Conservation (phyloP, 64 coral and sea anemone genomes). For the Actinia equina region DNA sequence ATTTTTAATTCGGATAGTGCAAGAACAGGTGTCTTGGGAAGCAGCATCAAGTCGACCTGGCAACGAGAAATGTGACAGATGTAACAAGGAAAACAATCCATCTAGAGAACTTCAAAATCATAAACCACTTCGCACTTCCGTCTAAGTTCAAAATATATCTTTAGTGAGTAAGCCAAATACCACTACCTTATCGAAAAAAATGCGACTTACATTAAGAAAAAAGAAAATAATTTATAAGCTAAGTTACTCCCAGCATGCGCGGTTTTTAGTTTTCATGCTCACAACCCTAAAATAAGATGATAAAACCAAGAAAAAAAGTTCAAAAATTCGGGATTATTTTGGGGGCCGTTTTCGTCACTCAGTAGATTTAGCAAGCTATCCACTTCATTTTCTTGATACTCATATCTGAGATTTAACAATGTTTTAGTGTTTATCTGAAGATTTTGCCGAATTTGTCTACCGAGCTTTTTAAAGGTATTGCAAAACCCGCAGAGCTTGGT, state of each 20-base stretch:
- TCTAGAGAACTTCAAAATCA: not conserved
- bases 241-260: not conserved
- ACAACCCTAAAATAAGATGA: not conserved
- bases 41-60: not conserved
- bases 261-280: not conserved
- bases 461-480: not conserved
- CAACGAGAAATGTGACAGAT: not conserved
- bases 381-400: not conserved
- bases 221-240: not conserved
- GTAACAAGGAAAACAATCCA: not conserved
- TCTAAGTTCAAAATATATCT: not conserved
- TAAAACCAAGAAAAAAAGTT: not conserved
- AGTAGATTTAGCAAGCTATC: not conserved
- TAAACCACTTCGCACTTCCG: too few species aligned
- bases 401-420: constrained; percentile 1
- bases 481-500: not conserved
- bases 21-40: not conserved
- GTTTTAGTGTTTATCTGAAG: not conserved
- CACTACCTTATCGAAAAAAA: not conserved
- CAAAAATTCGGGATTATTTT: not conserved
- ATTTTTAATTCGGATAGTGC: not conserved
- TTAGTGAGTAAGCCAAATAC: not conserved
- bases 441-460: not conserved
- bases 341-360: not conserved
- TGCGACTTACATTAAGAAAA: not conserved